Conservation (phyloP, 2,797 vertebrate genomes). For the Sciurus carolinensis region DNA sequence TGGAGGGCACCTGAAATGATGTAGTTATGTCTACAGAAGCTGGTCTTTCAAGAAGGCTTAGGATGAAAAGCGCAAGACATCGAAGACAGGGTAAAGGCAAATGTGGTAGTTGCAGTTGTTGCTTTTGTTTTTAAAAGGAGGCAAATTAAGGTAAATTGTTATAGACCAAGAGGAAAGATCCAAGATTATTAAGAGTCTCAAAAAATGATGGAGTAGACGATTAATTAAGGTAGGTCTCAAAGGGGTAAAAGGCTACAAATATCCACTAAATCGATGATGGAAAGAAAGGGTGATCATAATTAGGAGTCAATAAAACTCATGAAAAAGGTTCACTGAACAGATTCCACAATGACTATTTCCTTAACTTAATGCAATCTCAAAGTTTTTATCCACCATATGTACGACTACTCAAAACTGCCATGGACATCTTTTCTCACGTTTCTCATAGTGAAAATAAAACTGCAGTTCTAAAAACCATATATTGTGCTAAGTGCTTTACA, state of each 20-base stretch:
- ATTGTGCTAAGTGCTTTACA: neutral
- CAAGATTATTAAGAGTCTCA: neutral
- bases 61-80: neutral
- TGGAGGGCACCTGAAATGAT: neutral
- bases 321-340: neutral
- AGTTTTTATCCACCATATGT: neutral
- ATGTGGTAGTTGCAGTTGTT: too few species aligned
- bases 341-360: neutral
- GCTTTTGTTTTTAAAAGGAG: neutral
- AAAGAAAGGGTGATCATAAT: neutral
- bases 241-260: neutral
- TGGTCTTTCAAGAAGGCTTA: slow-evolving; percentile 46
- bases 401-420: neutral
- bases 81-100: neutral
- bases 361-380: neutral
- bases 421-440: neutral
- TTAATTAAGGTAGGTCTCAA: neutral
- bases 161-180: neutral
- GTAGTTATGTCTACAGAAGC: neutral
- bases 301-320: neutral
- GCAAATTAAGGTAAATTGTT: neutral
- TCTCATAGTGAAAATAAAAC: neutral
- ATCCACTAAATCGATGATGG: neutral
- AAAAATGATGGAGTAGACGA: neutral
- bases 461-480: neutral